These are phyloP conservation scores for Scartelaos histophorus DNA, from an alignment of 2,113 vertebrate species.

Conservation along the genomic window DNA sequence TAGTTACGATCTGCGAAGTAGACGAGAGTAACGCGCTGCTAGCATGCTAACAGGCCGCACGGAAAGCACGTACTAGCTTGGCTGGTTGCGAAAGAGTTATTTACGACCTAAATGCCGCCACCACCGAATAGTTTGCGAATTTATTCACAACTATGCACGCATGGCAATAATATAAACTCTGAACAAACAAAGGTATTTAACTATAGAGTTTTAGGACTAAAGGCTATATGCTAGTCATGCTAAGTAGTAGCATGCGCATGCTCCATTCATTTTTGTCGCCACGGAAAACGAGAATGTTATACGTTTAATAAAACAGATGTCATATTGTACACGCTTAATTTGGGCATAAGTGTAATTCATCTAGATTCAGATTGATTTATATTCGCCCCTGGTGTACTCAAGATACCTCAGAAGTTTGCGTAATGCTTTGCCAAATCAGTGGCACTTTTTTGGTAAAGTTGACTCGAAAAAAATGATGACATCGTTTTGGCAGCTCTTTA, in stretches of 20 bases:
- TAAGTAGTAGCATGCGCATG: conserved; percentile 60
- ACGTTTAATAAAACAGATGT: neutral
- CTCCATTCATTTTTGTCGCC: conserved; percentile 66
- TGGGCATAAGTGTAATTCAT: neutral
- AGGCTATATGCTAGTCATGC: conserved; percentile 33
- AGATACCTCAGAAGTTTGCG: neutral
- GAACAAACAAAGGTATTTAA: neutral
- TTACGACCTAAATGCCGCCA: neutral
- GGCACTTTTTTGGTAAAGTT: conserved; percentile 48
- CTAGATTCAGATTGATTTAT: neutral
- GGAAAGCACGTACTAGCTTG: conserved; percentile 53
- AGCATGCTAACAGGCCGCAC: conserved; percentile 70
- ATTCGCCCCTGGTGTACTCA: neutral
- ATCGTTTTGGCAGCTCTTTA: conserved; percentile 19
- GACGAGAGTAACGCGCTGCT: conserved; percentile 60
- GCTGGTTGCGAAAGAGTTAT: conserved; percentile 11
- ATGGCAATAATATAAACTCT: neutral
- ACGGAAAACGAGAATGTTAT: conserved; percentile 32
- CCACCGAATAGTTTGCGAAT: neutral
- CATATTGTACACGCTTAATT: neutral
- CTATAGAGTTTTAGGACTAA: neutral
- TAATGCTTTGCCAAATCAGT: neutral
- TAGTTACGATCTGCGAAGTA: conserved; percentile 47
- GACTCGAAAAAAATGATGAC: conserved; percentile 21
- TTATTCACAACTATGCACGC: neutral